Base-by-base conservation (phyloP, 2,888 invertebrate genomes). In the Leptopilina myrica region DNA sequence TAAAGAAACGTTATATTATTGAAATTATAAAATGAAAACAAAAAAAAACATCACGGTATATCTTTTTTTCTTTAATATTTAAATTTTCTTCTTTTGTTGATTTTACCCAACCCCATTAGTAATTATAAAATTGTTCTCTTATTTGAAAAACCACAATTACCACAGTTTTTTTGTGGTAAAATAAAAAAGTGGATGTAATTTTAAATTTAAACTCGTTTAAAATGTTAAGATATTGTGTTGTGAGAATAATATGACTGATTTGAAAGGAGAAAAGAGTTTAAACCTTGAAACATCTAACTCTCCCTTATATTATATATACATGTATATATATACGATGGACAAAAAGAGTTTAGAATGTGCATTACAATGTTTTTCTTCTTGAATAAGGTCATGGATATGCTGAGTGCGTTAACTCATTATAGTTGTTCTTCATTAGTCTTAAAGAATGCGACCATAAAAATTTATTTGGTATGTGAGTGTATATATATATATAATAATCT, bases 381-480 rank as follows among this genome's bases (percentile, higher is more conserved):
- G 69, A 69, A 69, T 69, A 69, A 69, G 69, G 69, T 69, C 69
- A 69, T 53, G 69, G 53, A 69, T 69, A 69, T n/a, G 53, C 53
- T 69, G 53, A 69, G 69, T 65, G 65, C 40, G 40, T 40, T 8
- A 14, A 64, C 67, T 59, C 59, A n/a, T 49, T 49, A 66, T 66
- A 46, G 46, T 33, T 67, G 67, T 67, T 67, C 67, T 46, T 67
- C 67, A 46, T 67, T 67, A 76, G 65, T 64, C 62, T 26, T 81
- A 77, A 81, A 76, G 76, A 81, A 84, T 82, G 84, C 79, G 80
- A 79, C 79, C 80, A 84, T 69, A 67, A 69, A 80, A 80, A 82
- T 84, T 43, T 80, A 81, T 79, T 78, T 81, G 82, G 82, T 81
- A 87, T 85, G 80, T 82, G 76, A 83, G 82, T 66, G 43, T 43